phyloP scores from a whole-genome alignment of 1,140 invertebrate genomes.

The Potamilus streckersoni region DNA sequence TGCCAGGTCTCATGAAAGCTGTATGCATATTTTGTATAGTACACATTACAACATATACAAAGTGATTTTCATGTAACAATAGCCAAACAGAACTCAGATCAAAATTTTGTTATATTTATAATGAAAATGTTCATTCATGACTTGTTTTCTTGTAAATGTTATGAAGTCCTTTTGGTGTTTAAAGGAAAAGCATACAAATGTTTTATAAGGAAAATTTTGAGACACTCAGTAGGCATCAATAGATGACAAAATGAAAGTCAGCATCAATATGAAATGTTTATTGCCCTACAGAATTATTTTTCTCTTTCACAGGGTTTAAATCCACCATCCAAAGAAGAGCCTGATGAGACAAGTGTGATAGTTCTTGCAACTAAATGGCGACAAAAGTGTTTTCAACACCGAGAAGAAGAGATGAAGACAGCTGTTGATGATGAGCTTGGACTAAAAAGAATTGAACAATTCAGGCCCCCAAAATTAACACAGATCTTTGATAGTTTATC shows the following conservation, averaged over 20 bases:
- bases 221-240: background rate
- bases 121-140: too few relatives aligned
- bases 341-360: background rate
- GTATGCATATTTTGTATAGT: too few relatives aligned
- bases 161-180: too few relatives aligned
- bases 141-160: too few relatives aligned
- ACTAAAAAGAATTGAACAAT: constrained; percentile 16
- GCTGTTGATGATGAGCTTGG: constrained; percentile 15
- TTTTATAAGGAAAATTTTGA: too few relatives aligned
- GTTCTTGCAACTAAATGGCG: constrained; percentile 18
- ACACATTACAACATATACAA: too few relatives aligned
- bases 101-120: too few relatives aligned
- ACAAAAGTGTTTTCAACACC: constrained; percentile 11
- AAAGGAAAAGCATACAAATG: too few relatives aligned
- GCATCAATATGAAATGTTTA: background rate
- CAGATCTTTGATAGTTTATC: constrained; percentile 12
- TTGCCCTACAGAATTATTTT: background rate
- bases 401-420: constrained; percentile 1
- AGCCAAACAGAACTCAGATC: too few relatives aligned
- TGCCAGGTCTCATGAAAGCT: too few relatives aligned
- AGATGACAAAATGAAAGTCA: background rate
- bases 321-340: background rate
- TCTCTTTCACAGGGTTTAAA: background rate
- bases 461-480: constrained; percentile 12
- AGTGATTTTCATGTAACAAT: too few relatives aligned